Evolutionary conservation across 2,797 vertebrate species (phyloP), one percentile per base, ranked within the genome.

Genomic region (Gymnothorax javanicus): DNA sequence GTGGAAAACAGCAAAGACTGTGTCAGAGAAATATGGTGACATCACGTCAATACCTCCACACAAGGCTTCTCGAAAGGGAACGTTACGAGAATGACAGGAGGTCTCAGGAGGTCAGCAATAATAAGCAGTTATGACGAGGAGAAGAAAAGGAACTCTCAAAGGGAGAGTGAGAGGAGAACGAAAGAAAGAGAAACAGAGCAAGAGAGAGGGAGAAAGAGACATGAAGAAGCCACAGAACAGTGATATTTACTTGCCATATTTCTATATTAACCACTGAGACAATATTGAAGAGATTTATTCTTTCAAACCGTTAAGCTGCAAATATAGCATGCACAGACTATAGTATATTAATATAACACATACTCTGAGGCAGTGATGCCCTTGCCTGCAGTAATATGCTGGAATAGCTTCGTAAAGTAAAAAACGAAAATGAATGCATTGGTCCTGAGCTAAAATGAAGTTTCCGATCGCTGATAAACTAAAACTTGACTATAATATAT

Each of bases 391-490:
- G 33, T 43, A 43, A 43, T 43, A 43, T 43, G 33, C 33, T 43
- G 33, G 33, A 43, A 43, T 43, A 43, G 33, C 33, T 43, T 43
- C 2, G 33, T 43, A 43, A 43, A 43, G 33, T 43, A 43, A 43
- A 43, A 43, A 43, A 43, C 33, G 33, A 43, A 43, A 43, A 43
- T 43, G 33, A 43, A 43, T 43, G 33, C 33, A 43, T 43, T 43
- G 17, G 54, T 79, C 17, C 93, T 89, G 13, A 85, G 89, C 91
- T 91, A 91, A 91, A 93, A 92, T 91, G 93, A 88, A 87, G 73
- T 85, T 82, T 89, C 82, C 88, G 90, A 92, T 90, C 83, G 88
- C 89, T 91, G 13, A 67, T 84, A 88, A 88, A 88, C 87, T 84
- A 87, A 89, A 86, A 82, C 82, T 85, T 73, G 9, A 85, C 89